A percentile compares a stretch with the other conserved stretches of the same genome.
Evolutionary conservation across 2,113 vertebrate genomes (phyloP).

Genomic region (Tyrannus savana): DNA sequence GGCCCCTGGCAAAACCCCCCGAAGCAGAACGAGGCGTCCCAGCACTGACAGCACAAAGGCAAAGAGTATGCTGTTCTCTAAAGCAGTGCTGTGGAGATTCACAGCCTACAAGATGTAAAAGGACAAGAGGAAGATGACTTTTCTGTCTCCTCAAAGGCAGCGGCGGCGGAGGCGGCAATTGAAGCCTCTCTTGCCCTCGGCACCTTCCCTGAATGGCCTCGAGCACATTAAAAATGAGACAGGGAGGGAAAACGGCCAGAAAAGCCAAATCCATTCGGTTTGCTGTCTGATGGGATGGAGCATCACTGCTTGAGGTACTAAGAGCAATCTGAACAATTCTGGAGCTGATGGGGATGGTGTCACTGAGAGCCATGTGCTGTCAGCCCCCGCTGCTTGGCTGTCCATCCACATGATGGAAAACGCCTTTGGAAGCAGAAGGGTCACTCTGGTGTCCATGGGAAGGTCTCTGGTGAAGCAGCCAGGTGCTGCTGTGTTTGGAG

Average conservation of each 20-base stretch:
- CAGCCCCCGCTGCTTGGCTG: background rate
- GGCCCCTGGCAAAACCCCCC: background rate
- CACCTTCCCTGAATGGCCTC: background rate
- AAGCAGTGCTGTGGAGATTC: background rate
- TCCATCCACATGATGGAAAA: accelerated
- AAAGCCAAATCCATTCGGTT: background rate
- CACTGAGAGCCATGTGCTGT: accelerated
- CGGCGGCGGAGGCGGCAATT: background rate
- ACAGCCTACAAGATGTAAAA: background rate
- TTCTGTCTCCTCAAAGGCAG: background rate
- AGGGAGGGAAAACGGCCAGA: background rate
- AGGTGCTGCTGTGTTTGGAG: accelerated
- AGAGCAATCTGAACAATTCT: background rate
- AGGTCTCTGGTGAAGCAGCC: background rate
- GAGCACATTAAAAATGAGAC: background rate
- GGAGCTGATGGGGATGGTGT: background rate
- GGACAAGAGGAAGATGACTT: conserved; percentile 10
- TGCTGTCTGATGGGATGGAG: background rate
- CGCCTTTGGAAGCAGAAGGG: background rate
- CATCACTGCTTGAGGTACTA: background rate
- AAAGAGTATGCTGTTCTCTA: background rate
- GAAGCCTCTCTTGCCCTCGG: conserved; percentile 1
- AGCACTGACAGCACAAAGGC: background rate
- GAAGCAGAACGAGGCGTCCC: background rate
- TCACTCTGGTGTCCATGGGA: background rate